A percentile compares a stretch with the other conserved stretches of the same genome.
These are phyloP conservation scores for Ptilorrhoa leucosticta DNA, from an alignment of 2,113 vertebrate genomes.

Conservation along the genomic window DNA sequence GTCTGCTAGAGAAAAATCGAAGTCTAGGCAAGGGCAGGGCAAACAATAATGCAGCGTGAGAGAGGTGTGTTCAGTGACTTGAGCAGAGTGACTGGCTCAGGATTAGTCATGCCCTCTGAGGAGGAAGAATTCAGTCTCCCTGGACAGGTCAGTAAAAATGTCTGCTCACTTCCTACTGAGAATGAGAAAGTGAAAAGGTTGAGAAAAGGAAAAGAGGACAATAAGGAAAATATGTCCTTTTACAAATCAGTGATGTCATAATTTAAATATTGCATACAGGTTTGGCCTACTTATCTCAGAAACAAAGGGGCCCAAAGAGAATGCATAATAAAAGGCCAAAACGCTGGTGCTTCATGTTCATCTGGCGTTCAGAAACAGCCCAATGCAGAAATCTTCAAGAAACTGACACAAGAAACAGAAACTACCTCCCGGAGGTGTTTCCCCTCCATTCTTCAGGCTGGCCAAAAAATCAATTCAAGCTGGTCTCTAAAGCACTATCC, in stretches of 20 bases:
- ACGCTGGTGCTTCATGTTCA: fast-evolving
- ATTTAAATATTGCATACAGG: background rate
- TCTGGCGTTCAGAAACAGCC: background rate
- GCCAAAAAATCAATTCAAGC: background rate
- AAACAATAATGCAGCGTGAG: background rate
- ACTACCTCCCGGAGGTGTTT: background rate
- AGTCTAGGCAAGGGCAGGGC: background rate
- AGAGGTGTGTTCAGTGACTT: background rate
- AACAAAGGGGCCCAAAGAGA: background rate
- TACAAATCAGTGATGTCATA: background rate
- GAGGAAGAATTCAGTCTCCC: background rate
- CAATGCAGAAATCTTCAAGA: background rate
- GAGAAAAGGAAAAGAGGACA: background rate
- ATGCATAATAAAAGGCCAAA: background rate
- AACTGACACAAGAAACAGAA: background rate
- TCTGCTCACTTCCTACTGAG: background rate
- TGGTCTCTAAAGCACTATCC: background rate
- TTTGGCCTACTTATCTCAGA: background rate
- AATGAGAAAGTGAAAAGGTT: background rate
- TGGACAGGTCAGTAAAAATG: background rate
- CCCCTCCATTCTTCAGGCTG: background rate
- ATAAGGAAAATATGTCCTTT: background rate
- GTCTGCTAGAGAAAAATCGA: background rate
- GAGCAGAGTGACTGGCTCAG: background rate
- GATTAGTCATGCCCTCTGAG: background rate